phyloP scores from a whole-genome alignment of 1,140 invertebrate species.

The Diabrotica undecimpunctata region DNA sequence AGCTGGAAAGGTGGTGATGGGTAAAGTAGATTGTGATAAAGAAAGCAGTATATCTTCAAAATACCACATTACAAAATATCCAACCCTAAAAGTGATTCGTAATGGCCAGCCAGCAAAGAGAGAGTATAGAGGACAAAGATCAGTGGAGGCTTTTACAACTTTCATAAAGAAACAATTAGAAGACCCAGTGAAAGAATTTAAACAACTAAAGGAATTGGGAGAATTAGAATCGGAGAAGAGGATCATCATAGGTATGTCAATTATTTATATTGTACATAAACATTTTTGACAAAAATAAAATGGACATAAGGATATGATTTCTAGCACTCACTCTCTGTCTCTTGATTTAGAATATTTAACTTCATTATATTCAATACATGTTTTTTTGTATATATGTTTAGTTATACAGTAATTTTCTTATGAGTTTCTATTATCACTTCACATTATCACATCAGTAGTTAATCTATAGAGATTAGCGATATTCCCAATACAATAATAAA shows the following conservation, averaged over 20 bases:
- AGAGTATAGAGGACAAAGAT: slow-evolving; percentile 87
- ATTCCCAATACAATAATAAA: too few species aligned
- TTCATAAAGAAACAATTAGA: slow-evolving; percentile 89
- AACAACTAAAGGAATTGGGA: slow-evolving; percentile 69
- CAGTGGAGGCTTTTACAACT: slow-evolving; percentile 79
- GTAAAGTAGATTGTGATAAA: slow-evolving; percentile 94
- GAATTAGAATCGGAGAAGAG: slow-evolving; percentile 84
- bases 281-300: too few species aligned
- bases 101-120: slow-evolving; percentile 91
- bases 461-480: too few species aligned
- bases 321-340: too few species aligned
- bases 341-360: too few species aligned
- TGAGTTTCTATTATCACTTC: too few species aligned
- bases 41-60: slow-evolving; percentile 79
- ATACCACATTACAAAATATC: slow-evolving; percentile 98
- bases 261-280: not conserved
- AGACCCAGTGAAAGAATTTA: slow-evolving; percentile 82
- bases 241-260: slow-evolving; percentile 73
- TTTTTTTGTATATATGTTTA: too few species aligned
- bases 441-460: too few species aligned
- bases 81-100: slow-evolving; percentile 93
- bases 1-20: slow-evolving; percentile 83
- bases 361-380: too few species aligned
- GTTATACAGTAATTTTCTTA: too few species aligned
- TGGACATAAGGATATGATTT: too few species aligned